Conservation (phyloP, 2,888 invertebrate genomes). For the Rhaphigaster nebulosa region DNA sequence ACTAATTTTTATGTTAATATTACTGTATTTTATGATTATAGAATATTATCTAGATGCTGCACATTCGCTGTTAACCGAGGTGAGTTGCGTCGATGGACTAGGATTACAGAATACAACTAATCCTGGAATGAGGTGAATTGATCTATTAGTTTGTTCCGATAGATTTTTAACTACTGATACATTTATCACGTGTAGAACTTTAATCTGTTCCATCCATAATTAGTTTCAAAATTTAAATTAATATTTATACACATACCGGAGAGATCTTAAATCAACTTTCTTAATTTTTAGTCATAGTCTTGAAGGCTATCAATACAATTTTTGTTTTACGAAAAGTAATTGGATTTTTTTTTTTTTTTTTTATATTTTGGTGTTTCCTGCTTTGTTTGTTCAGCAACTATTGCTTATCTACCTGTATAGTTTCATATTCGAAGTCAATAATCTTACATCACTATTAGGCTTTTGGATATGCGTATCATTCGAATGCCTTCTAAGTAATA, state of each 20-base stretch:
- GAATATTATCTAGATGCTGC: not conserved
- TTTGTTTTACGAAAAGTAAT: not conserved
- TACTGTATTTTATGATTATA: not conserved
- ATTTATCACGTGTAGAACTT: not conserved
- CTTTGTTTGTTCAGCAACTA: not conserved
- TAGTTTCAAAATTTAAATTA: not conserved
- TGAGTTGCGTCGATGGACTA: not conserved
- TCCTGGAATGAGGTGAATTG: not conserved
- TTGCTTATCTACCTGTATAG: not conserved
- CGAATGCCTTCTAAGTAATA: not conserved
- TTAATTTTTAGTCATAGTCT: not conserved
- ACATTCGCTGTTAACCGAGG: not conserved
- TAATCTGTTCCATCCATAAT: not conserved
- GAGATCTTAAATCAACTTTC: not conserved
- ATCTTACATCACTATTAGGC: not conserved
- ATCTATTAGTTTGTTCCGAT: not conserved
- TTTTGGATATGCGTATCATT: not conserved
- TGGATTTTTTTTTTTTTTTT: not conserved
- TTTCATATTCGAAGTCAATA: not conserved
- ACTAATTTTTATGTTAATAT: not conserved
- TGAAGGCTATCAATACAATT: not conserved
- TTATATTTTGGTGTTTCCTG: not conserved
- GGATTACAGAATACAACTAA: not conserved
- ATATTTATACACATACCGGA: not conserved
- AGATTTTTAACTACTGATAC: not conserved